phyloP scores from a whole-genome alignment of 2,113 vertebrate species.

The Hyperopisus bebe region DNA sequence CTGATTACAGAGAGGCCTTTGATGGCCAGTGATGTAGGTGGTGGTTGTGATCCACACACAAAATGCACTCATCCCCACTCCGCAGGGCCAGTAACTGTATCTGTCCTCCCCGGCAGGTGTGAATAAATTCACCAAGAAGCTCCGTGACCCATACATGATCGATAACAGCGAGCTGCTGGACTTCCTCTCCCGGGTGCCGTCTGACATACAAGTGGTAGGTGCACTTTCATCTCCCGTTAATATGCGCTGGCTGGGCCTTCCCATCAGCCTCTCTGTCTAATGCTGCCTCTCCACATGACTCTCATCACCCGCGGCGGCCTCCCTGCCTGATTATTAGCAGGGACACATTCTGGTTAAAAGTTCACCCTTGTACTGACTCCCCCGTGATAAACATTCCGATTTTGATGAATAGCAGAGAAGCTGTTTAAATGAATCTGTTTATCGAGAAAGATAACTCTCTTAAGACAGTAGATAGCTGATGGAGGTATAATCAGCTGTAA shows the following conservation, averaged over 20 bases:
- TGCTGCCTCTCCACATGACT: background rate
- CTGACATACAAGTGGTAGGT: conserved; percentile 95
- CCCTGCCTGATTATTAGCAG: background rate
- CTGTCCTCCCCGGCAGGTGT: conserved; percentile 68
- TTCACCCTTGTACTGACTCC: background rate
- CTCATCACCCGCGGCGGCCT: background rate
- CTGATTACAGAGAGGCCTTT: conserved; percentile 31
- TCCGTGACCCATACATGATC: conserved; percentile 87
- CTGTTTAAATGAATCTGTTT: background rate
- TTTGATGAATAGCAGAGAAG: background rate
- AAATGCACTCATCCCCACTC: conserved; percentile 24
- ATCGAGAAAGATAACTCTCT: background rate
- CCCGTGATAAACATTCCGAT: background rate
- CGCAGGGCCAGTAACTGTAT: background rate
- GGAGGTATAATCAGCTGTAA: background rate
- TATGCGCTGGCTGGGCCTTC: conserved; percentile 1
- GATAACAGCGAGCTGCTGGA: conserved; percentile 97
- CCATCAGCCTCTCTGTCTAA: background rate
- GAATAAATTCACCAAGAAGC: conserved; percentile 98
- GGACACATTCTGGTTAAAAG: background rate
- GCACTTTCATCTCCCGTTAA: conserved; percentile 38
- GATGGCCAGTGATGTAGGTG: conserved; percentile 24
- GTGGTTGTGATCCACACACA: conserved; percentile 27
- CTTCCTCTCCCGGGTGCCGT: conserved; percentile 94
- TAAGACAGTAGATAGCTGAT: background rate